Evolutionary conservation across 2,113 vertebrate species (phyloP).

Genomic region (Antechinus stuartii): DNA sequence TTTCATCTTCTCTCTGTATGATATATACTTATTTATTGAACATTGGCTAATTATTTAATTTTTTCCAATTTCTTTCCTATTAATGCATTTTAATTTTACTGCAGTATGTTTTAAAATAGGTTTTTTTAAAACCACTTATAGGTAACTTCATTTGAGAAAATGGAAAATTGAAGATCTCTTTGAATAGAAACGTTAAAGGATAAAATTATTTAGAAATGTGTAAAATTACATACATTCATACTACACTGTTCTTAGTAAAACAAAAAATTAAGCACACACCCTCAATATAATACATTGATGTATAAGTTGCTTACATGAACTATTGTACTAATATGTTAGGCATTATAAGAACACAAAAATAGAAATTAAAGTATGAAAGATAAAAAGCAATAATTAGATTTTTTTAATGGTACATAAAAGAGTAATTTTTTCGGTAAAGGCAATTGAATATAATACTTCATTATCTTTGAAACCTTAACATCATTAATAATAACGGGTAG

Average conservation of each 20-base stretch:
- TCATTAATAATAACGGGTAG: background rate
- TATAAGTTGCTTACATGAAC: background rate
- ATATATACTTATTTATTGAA: background rate
- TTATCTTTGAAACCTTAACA: background rate
- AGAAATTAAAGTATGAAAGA: background rate
- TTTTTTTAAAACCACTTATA: background rate
- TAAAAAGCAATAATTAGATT: background rate
- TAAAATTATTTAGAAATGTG: background rate
- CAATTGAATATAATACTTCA: background rate
- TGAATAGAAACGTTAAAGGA: background rate
- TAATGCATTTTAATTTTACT: slow-evolving; percentile 16
- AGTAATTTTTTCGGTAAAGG: background rate
- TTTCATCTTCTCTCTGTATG: slow-evolving; percentile 14
- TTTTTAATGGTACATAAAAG: background rate
- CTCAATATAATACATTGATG: background rate
- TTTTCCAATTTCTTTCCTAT: background rate
- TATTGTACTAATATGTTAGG: background rate
- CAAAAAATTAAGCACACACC: background rate
- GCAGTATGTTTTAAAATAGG: background rate
- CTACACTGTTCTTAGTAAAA: background rate
- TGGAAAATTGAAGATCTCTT: background rate
- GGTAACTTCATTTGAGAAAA: background rate
- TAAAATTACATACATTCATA: background rate
- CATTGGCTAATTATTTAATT: slow-evolving; percentile 10
- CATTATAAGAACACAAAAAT: background rate